A percentile compares a stretch with the other conserved stretches of the same genome.
Evolutionary conservation across 2,797 vertebrate genomes (phyloP).

Genomic region (Sebastes reedi): DNA sequence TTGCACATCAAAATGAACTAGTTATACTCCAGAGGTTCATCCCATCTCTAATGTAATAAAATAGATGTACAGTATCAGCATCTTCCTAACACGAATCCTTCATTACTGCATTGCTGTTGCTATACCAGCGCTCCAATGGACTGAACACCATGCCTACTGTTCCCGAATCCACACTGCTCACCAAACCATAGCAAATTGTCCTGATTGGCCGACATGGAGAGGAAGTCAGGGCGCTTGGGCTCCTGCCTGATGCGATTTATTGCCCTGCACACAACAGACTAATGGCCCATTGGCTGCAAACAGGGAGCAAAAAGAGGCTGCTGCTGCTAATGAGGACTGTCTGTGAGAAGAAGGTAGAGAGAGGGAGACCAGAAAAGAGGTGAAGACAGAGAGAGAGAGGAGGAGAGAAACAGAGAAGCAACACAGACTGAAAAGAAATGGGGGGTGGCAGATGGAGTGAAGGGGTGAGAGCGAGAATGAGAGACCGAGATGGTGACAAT

Average conservation of each 20-base stretch:
- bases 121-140: background rate
- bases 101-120: slow-evolving; percentile 10
- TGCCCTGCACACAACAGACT: slow-evolving; percentile 67
- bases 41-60: background rate
- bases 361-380: slow-evolving; percentile 21
- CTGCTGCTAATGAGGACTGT: slow-evolving; percentile 70
- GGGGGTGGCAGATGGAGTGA: slow-evolving; percentile 44
- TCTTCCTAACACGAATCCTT: background rate
- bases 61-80: background rate
- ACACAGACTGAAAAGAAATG: slow-evolving; percentile 14
- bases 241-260: slow-evolving; percentile 76
- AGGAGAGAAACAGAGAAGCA: slow-evolving; percentile 13
- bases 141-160: slow-evolving; percentile 33
- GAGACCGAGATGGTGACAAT: slow-evolving; percentile 39
- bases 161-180: slow-evolving; percentile 55
- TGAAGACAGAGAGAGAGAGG: slow-evolving; percentile 4
- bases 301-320: slow-evolving; percentile 62
- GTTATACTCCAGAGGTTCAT: background rate
- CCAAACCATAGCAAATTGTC: slow-evolving; percentile 69
- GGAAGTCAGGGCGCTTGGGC: slow-evolving; percentile 58
- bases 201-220: slow-evolving; percentile 70
- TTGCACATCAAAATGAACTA: background rate
- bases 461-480: slow-evolving; percentile 21
- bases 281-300: slow-evolving; percentile 75
- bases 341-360: slow-evolving; percentile 42